Conservation (phyloP, 2,113 vertebrate species). For the Rissa tridactyla region DNA sequence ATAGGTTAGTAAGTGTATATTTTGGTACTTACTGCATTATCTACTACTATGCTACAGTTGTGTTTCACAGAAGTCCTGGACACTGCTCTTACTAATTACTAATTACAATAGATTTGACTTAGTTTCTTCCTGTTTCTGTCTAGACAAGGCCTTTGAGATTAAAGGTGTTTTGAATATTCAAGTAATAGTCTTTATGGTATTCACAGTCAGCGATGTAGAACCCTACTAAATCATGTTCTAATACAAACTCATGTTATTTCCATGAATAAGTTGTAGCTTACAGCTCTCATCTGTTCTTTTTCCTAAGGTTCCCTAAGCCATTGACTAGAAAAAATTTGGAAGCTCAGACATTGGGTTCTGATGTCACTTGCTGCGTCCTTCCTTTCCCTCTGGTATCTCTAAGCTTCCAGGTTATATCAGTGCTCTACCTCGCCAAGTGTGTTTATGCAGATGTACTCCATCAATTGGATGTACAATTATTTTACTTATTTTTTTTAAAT, state of each 20-base stretch:
- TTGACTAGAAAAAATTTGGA: not conserved
- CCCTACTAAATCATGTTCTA: not conserved
- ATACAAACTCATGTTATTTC: not conserved
- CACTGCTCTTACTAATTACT: not conserved
- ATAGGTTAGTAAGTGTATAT: not conserved
- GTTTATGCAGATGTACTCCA: not conserved
- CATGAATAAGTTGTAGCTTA: not conserved
- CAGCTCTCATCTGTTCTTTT: not conserved
- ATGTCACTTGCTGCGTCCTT: not conserved
- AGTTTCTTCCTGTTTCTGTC: not conserved
- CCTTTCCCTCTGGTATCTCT: not conserved
- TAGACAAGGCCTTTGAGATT: not conserved
- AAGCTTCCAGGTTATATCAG: not conserved
- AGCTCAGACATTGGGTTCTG: not conserved
- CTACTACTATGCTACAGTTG: not conserved
- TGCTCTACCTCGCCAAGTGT: not conserved
- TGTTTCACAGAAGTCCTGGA: not conserved
- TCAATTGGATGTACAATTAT: not conserved
- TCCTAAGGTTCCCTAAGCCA: not conserved
- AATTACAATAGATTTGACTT: not conserved
- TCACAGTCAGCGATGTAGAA: not conserved
- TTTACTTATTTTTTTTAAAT: not conserved
- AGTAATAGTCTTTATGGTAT: not conserved
- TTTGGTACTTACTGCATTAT: not conserved
- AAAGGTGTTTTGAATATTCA: not conserved